phyloP scores from a whole-genome alignment of 2,113 vertebrate species.

The Poeciliopsis retropinna region DNA sequence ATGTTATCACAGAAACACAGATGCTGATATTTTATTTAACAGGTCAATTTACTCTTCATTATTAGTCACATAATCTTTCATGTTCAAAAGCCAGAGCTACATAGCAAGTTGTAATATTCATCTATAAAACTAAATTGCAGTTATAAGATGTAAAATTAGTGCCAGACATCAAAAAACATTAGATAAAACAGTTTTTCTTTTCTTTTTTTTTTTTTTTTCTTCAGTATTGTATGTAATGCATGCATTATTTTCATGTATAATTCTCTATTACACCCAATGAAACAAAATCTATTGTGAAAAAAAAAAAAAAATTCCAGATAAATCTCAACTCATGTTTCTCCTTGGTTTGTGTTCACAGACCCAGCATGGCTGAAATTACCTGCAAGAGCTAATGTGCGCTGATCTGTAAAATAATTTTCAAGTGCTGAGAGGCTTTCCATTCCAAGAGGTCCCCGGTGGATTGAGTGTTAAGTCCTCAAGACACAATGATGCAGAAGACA shows the following conservation, averaged over 20 bases:
- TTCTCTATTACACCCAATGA: no score
- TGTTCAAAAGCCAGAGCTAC: conserved; percentile 46
- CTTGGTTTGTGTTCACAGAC: conserved; percentile 46
- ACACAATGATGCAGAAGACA: conserved; percentile 59
- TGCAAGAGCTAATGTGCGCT: conserved; percentile 70
- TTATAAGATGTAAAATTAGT: conserved; percentile 9
- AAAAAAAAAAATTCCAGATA: conserved; percentile 9
- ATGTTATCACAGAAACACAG: conserved; percentile 66
- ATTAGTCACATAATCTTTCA: conserved; percentile 57
- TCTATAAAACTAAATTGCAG: not conserved
- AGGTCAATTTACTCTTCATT: conserved; percentile 68
- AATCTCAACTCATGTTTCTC: conserved; percentile 8
- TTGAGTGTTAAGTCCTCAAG: conserved; percentile 69
- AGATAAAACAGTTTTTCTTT: not conserved
- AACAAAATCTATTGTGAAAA: not conserved
- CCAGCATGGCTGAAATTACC: conserved; percentile 58
- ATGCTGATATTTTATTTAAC: conserved; percentile 76
- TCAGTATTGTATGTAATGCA: not conserved
- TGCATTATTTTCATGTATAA: not conserved
- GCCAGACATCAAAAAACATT: not conserved
- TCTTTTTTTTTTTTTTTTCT: not conserved
- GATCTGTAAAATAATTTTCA: conserved; percentile 73
- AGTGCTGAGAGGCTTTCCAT: conserved; percentile 72
- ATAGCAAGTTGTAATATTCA: conserved; percentile 20
- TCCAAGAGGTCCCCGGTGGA: conserved; percentile 66